These are phyloP conservation scores for Macrotus californicus DNA, from an alignment of 2,113 vertebrate genomes.

Conservation along the genomic window DNA sequence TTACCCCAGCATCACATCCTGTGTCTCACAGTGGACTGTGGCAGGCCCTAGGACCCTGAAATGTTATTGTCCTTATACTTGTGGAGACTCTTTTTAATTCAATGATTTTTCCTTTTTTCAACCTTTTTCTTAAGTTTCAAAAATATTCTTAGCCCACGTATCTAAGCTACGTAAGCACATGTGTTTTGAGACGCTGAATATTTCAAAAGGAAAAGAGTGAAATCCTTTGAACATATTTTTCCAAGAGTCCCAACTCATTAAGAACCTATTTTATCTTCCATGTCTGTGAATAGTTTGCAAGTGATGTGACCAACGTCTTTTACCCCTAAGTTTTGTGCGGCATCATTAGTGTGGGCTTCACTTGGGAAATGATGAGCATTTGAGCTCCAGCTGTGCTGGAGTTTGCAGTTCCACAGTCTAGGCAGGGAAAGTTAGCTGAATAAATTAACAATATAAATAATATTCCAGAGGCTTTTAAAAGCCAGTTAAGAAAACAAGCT, in stretches of 20 bases:
- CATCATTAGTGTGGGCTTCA: background rate
- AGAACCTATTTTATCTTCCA: background rate
- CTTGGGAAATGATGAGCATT: background rate
- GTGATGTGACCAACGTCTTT: background rate
- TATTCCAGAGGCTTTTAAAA: background rate
- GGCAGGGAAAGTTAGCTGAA: background rate
- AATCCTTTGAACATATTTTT: background rate
- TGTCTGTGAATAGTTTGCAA: background rate
- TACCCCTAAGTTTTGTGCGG: background rate
- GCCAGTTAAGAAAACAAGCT: background rate
- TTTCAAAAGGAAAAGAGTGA: constrained; percentile 8
- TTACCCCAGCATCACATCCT: constrained; percentile 60
- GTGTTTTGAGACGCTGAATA: background rate
- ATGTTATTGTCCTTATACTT: constrained; percentile 34
- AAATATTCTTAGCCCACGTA: background rate
- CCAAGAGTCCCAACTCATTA: background rate
- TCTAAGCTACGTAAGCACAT: background rate
- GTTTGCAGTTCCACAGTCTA: background rate
- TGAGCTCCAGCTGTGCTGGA: background rate
- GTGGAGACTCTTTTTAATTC: background rate
- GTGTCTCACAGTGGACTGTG: constrained; percentile 39
- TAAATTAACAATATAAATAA: constrained; percentile 31
- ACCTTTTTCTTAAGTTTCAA: background rate
- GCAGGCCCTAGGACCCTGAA: constrained; percentile 48
- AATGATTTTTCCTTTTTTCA: background rate